Base-by-base conservation (phyloP, 2,888 invertebrate genomes). In the Pimpla rufipes region DNA sequence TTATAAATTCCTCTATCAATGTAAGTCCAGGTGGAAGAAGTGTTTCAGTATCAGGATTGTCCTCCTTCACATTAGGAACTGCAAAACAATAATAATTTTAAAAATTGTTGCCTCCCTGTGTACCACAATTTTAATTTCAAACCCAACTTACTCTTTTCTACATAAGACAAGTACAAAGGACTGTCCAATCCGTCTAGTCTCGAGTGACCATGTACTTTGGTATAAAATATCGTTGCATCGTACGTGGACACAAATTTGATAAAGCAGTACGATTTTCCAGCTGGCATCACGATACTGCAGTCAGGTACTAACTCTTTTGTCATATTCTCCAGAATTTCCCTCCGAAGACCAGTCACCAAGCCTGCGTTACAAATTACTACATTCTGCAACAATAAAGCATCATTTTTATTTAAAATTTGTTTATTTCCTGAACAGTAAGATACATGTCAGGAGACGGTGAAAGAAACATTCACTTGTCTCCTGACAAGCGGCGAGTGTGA, bases 291-390 rank as follows among this genome's bases (percentile, higher is more conserved):
- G 47, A 97, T 94, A 66, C 95, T 94, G 21, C 95, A 94, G 1
- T 96, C 91, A 23, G 90, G 81, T 0, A 96, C 95, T 91, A 94
- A 94, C 76, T 94, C 90, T 4, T 93, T 90, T 73, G 96, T 95
- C 5, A 95, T 91, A 55, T 94, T 91, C 5, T 95, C 90, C 10
- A 98, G 90, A 64, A 93, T 91, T 89, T 96, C 96, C 91, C 96
- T 95, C 5, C 95, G 94, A 23, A 98, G 94, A 5, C 97, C 97
- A 86, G 97, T 97, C 1, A 96, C 97, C 81, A 98, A 95, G 0
- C 98, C 98, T 35, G 96, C 97, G 94, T 98, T 98, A 88, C 97
- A 97, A n/a, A 98, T 93, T 57, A 96, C 95, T 62, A 98, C 88
- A 90, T 95, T 94, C 97, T 97, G 92, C 84, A 95, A 95, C 86